Evolutionary conservation across 2,797 vertebrate species (phyloP).

Genomic region (Notamacropus eugenii): DNA sequence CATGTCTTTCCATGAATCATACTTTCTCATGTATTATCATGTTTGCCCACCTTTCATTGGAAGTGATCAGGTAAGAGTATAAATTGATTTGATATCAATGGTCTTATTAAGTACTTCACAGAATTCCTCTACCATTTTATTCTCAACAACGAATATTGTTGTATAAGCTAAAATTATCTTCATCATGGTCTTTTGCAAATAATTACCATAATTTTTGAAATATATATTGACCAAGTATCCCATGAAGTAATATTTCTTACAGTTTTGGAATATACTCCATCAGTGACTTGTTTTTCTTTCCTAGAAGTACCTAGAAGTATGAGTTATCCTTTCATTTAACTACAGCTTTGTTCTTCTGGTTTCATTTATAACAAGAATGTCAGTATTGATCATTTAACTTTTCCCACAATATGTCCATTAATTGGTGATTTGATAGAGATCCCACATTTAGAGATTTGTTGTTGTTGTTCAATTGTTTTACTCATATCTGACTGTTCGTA

Average conservation of each 20-base stretch:
- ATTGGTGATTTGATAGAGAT: too few relatives aligned
- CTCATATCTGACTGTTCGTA: too few relatives aligned
- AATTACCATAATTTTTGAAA: neutral
- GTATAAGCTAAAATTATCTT: neutral
- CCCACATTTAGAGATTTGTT: too few relatives aligned
- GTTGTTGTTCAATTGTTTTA: too few relatives aligned
- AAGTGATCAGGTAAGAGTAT: neutral
- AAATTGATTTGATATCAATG: neutral
- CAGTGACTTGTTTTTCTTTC: too few relatives aligned
- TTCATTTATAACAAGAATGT: too few relatives aligned
- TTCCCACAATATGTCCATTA: too few relatives aligned
- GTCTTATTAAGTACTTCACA: neutral
- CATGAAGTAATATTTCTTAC: neutral
- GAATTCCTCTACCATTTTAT: neutral
- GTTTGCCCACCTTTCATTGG: neutral
- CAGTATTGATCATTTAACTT: too few relatives aligned
- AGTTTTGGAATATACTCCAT: too few relatives aligned
- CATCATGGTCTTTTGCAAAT: neutral
- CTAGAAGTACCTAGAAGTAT: too few relatives aligned
- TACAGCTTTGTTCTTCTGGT: too few relatives aligned
- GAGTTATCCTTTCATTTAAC: too few relatives aligned
- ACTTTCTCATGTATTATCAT: neutral
- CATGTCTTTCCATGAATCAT: neutral
- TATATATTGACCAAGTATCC: neutral
- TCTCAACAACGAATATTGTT: neutral